phyloP scores from a whole-genome alignment of 2,113 vertebrate genomes.

The Syngnathus typhle region DNA sequence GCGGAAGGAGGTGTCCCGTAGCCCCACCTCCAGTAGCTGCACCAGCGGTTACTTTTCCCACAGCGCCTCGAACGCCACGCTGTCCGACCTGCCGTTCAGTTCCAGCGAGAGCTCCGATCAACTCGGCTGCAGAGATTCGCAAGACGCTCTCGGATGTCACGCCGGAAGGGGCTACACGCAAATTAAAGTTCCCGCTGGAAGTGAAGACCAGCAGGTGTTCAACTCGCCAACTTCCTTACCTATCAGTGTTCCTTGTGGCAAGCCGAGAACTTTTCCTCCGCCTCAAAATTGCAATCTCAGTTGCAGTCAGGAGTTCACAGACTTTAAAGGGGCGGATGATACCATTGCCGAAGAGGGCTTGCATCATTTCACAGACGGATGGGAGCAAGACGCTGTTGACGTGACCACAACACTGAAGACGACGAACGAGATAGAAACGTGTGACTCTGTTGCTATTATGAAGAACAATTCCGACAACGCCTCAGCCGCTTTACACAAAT shows the following conservation, averaged over 20 bases:
- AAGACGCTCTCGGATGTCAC: constrained; percentile 54
- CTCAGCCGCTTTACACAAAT: constrained; percentile 11
- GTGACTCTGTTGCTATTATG: constrained; percentile 9
- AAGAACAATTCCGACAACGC: constrained; percentile 24
- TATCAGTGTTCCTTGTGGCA: constrained; percentile 32
- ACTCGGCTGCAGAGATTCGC: constrained; percentile 73
- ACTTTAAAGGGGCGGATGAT: constrained; percentile 90
- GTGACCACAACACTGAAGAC: constrained; percentile 17
- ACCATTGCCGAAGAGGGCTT: constrained; percentile 67
- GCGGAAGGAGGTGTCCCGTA: constrained; percentile 81
- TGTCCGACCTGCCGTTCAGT: constrained; percentile 86
- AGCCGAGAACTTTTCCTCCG: constrained; percentile 27
- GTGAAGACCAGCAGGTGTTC: constrained; percentile 31
- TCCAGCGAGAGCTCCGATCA: constrained; percentile 89
- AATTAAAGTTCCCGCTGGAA: constrained; percentile 71
- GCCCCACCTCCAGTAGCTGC: constrained; percentile 93
- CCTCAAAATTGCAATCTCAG: constrained; percentile 45
- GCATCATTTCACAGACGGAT: constrained; percentile 58
- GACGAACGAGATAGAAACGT: constrained; percentile 12
- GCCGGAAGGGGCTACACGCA: constrained; percentile 42
- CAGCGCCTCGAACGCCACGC: constrained; percentile 90
- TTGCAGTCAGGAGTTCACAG: constrained; percentile 80
- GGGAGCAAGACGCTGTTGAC: constrained; percentile 19
- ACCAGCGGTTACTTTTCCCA: constrained; percentile 98
- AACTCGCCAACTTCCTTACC: constrained; percentile 31